Conservation (phyloP, 2,888 invertebrate genomes). For the Drosophila kambysellisi region DNA sequence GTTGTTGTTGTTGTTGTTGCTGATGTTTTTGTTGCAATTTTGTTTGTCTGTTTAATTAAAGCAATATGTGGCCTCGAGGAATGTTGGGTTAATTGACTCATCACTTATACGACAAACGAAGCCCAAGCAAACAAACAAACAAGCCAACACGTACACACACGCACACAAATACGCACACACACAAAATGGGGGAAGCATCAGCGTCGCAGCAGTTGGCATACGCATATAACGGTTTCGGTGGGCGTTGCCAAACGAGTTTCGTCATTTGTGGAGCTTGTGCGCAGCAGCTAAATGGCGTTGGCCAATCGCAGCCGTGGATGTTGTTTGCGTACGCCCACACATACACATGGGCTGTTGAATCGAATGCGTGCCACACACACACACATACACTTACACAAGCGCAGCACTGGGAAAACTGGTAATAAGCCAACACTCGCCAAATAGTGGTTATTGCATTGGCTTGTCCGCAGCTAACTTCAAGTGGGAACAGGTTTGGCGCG, state of each 20-base stretch:
- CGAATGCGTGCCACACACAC: conserved; percentile 17
- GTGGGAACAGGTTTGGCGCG: conserved; percentile 25
- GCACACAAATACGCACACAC: conserved; percentile 6
- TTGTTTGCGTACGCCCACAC: conserved; percentile 46
- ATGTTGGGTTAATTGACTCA: conserved; percentile 84
- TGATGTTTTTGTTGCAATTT: conserved; percentile 52
- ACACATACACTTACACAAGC: conserved; percentile 5
- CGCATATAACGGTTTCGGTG: conserved; percentile 24
- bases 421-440: conserved; percentile 3
- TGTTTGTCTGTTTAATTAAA: conserved; percentile 80
- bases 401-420: conserved; percentile 22
- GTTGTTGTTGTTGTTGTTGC: conserved; percentile 5
- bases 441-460: conserved; percentile 32
- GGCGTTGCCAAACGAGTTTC: conserved; percentile 43
- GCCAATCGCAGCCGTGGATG: conserved; percentile 56
- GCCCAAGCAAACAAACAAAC: conserved; percentile 62
- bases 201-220: conserved; percentile 32
- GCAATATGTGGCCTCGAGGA: conserved; percentile 83
- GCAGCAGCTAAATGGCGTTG: conserved; percentile 20
- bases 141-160: conserved; percentile 29
- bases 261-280: conserved; percentile 45
- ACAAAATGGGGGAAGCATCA: conserved; percentile 52
- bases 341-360: not conserved
- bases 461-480: conserved; percentile 33
- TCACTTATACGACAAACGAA: conserved; percentile 82